Conservation (phyloP, 2,113 vertebrate species). For the Serilophus lunatus region DNA sequence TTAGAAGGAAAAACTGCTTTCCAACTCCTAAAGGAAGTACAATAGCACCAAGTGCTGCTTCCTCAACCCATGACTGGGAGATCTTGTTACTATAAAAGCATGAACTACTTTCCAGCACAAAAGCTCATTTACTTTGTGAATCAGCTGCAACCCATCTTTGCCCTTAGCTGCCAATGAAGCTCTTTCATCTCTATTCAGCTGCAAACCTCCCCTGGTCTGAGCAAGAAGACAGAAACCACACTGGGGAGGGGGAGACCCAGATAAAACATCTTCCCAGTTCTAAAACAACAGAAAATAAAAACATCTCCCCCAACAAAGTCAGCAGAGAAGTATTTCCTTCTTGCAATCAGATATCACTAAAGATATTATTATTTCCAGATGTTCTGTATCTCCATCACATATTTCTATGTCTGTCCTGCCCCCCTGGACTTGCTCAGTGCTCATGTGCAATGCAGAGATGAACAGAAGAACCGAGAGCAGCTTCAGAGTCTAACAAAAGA, state of each 20-base stretch:
- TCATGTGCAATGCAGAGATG: background rate
- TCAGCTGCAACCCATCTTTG: background rate
- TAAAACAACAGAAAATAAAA: background rate
- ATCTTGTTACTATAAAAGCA: background rate
- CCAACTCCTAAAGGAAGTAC: background rate
- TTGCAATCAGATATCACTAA: background rate
- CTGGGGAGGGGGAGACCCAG: background rate
- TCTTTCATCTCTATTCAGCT: background rate
- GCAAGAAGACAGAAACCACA: background rate
- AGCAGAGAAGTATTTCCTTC: background rate
- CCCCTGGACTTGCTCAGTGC: background rate
- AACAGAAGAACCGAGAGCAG: background rate
- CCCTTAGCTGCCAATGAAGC: background rate
- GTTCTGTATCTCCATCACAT: background rate
- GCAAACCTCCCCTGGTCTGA: background rate
- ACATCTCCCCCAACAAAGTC: background rate
- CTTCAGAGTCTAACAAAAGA: background rate
- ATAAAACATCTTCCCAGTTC: background rate
- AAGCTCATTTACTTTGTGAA: conserved; percentile 1
- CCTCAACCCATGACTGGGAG: background rate
- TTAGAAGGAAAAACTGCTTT: background rate
- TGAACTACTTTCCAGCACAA: background rate
- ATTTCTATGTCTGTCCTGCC: background rate
- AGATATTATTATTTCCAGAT: background rate
- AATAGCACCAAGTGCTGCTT: conserved; percentile 25